Evolutionary conservation across 1,140 invertebrate species (phyloP), one percentile per base, ranked within the genome.

Genomic region (Drosophila ficusphila): DNA sequence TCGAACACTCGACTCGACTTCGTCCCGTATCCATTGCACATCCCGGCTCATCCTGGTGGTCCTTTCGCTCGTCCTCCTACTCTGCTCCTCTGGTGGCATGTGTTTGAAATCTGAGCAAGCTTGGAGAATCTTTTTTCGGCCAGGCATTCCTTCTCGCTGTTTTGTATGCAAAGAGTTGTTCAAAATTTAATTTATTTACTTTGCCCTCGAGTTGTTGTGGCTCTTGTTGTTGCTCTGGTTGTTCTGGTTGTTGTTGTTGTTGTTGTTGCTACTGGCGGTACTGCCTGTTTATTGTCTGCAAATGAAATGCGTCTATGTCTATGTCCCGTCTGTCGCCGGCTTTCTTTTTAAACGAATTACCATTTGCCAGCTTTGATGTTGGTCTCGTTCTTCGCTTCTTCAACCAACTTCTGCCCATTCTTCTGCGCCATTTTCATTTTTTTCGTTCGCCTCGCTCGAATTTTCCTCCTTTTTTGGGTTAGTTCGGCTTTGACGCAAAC

Each of bases 161-260:
- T 86, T 86, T 70, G 82, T 86, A 86, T 86, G 82, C 82, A 86
- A 88, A 86, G 82, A 88, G 82, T 62, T 86, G 73, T 61, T 78
- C 65, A 77, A 76, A 86, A 86, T 88, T 88, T 86, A 88, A 86
- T 88, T 86, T 86, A 88, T 88, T 88, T 86, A 88, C 64, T 69
- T 54, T 76, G 34, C 60, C 61, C 61, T 41, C 44, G n/a, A 65
- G 48, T 58, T 53, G 47, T 52, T 62, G 56, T 68, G 79, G 54
- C 23, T n/a, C n/a, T n/a, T n/a, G n/a, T n/a, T n/a, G n/a, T n/a
- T n/a, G n/a, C n/a, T n/a, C n/a, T n/a, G n/a, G n/a, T n/a, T n/a
- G n/a, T n/a, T n/a, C n/a, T n/a, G n/a, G n/a, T n/a, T n/a, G n/a
- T n/a, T n/a, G n/a, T n/a, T n/a, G n/a, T n/a, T n/a, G n/a, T n/a